A percentile compares a stretch with the other conserved stretches of the same genome.
Conservation (phyloP, 2,113 vertebrate genomes). For the Spea bombifrons region DNA sequence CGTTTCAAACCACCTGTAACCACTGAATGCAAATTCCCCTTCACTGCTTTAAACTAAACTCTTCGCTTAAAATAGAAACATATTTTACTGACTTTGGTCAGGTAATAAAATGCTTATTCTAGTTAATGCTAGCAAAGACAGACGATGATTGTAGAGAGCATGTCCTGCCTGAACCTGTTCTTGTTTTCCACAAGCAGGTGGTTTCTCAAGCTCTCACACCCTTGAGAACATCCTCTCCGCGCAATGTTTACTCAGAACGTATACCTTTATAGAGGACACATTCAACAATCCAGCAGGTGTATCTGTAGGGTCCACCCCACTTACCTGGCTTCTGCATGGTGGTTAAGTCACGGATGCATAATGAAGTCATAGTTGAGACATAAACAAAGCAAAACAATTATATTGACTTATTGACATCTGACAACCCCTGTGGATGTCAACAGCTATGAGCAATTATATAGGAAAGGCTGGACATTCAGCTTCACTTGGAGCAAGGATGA, state of each 20-base stretch:
- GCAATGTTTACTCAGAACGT: conserved; percentile 16
- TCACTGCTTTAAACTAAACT: background rate
- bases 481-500: too few relatives aligned
- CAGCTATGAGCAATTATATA: too few relatives aligned
- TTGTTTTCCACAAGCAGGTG: conserved; percentile 5
- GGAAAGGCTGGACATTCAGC: too few relatives aligned
- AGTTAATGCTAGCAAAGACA: background rate
- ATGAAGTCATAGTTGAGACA: too few relatives aligned
- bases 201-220: conserved; percentile 19
- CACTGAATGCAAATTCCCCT: background rate
- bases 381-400: too few relatives aligned
- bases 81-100: background rate
- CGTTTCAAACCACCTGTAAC: too few relatives aligned
- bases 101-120: background rate
- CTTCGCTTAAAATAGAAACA: background rate
- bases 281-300: conserved; percentile 23
- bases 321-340: background rate
- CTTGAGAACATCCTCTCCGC: conserved; percentile 12
- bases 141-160: conserved; percentile 2
- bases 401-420: too few relatives aligned
- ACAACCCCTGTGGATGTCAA: too few relatives aligned
- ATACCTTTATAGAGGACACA: conserved; percentile 5
- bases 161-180: conserved; percentile 18
- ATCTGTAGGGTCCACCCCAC: background rate
- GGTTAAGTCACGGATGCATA: too few relatives aligned